Base-by-base conservation (phyloP, 2,113 vertebrate species). In the Cephalophus harveyi region DNA sequence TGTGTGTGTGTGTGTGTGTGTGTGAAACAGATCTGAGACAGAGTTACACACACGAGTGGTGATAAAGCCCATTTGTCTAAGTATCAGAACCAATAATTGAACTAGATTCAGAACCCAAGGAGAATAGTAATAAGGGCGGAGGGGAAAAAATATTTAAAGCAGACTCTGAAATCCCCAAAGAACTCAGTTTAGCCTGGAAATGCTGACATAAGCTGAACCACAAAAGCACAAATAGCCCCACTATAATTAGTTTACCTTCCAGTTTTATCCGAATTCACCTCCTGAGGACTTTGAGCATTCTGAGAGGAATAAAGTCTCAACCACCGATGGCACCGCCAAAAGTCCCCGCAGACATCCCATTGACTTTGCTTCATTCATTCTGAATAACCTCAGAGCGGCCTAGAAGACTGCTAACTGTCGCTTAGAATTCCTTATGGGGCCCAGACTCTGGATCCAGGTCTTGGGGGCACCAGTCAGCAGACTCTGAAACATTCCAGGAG, bases 171-270 rank as follows among this genome's bases (percentile, higher is more conserved):
- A 71, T 83, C 91, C 87, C 97, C 23, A 25, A 30, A 97, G 88
- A 95, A 74, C 48, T 87, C 81, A 28, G 95, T 97, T 98, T 85
- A 64, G 95, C 82, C 89, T 91, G 83, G 78, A 98, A 98, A 60
- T 86, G 62, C 97, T 97, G 97, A 97, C 96, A 93, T 67, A 97
- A 95, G 93, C 84, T 93, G 85, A 97, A 97, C 0, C 93, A 13
- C 89, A 91, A 82, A 98, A 98, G 94, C 78, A 94, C 97, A 97
- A 97, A 87, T 52, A 92, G 13, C 12, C 0, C 78, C 2, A 3
- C 89, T 98, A 54, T 97, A 98, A 98, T 98, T 97, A 98, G 86
- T 97, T 98, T 98, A 98, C 98, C 90, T 98, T 98, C 98, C 97
- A 71, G 46, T 98, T 98, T 91, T 95, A 97, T 97, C 97, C 82